phyloP scores from a whole-genome alignment of 2,113 vertebrate species.

The Ginglymostoma cirratum region DNA sequence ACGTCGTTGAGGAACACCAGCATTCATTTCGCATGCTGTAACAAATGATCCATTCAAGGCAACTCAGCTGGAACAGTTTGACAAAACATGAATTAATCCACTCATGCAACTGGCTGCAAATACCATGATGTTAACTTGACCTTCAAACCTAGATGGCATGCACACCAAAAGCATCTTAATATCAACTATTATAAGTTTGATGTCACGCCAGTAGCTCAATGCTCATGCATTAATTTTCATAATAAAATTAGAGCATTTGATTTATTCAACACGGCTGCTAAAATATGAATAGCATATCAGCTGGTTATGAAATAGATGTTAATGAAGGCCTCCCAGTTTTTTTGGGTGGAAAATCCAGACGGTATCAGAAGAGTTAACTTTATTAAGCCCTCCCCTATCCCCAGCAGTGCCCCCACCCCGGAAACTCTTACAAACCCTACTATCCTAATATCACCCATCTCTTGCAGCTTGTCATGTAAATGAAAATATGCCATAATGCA shows the following conservation, averaged over 20 bases:
- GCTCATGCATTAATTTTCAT: neutral
- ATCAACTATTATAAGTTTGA: neutral
- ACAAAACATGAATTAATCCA: constrained; percentile 11
- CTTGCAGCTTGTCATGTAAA: neutral
- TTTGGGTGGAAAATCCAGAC: too few relatives aligned
- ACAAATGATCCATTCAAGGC: neutral
- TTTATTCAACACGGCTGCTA: neutral
- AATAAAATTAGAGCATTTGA: neutral
- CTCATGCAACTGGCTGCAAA: neutral
- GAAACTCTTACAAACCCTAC: too few relatives aligned
- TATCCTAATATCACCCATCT: neutral
- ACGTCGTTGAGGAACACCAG: neutral
- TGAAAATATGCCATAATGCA: neutral
- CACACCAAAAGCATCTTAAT: neutral
- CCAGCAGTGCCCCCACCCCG: too few relatives aligned
- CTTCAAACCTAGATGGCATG: neutral
- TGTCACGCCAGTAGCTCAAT: neutral
- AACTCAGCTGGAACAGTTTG: neutral
- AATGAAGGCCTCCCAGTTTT: neutral
- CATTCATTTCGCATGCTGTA: neutral
- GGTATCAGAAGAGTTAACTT: neutral
- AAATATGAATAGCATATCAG: neutral
- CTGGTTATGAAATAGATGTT: neutral
- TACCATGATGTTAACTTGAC: constrained; percentile 13
- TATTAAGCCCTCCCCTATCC: neutral